Base-by-base conservation (phyloP, 1,140 invertebrate genomes). In the Helicoverpa armigera region DNA sequence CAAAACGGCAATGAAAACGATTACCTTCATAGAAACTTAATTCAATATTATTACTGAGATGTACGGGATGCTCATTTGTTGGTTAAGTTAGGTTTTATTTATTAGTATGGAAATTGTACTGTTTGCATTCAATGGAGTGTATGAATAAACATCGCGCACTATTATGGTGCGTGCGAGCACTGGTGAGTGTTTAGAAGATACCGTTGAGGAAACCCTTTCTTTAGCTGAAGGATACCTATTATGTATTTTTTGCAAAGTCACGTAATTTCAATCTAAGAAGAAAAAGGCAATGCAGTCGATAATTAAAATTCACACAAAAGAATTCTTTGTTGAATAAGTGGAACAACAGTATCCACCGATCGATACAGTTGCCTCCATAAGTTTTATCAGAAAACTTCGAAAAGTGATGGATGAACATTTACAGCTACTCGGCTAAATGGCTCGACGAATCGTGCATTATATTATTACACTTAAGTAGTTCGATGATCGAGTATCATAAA, bases 31-130 rank as follows among this genome's bases (percentile, higher is more conserved):
- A 13, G 14, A n/a, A n/a, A 31, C 48, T 72, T 31, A 53, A 29
- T 54, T 72, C 69, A 72, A 72, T 51, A 72, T 54, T 72, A 72
- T 72, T 54, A n/a, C 72, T 74, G 35, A 60, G n/a, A 43, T 56
- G 18, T 60, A 74, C 35, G 14, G 53, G 18, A 43, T n/a, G 72
- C 50, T 10, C 48, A 75, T 50, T 75, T 48, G 63, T 67, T 48
- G 35, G 63, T 69, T 69, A 43, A 23, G 35, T 69, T 11, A 69
- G 35, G n/a, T 69, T 18, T 43, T 18, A 29, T 61, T 61, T 61
- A 61, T 61, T 61, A 31, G 23, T 29, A 13, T 11, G 58, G 23
- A 31, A 31, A 69, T 18, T 35, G 35, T 67, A 35, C n/a, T 67
- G 65, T 16, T 69, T 69, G 65, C 16, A 69, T 50, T 50, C 65